phyloP scores from a whole-genome alignment of 2,113 vertebrate species.

The Caretta caretta region DNA sequence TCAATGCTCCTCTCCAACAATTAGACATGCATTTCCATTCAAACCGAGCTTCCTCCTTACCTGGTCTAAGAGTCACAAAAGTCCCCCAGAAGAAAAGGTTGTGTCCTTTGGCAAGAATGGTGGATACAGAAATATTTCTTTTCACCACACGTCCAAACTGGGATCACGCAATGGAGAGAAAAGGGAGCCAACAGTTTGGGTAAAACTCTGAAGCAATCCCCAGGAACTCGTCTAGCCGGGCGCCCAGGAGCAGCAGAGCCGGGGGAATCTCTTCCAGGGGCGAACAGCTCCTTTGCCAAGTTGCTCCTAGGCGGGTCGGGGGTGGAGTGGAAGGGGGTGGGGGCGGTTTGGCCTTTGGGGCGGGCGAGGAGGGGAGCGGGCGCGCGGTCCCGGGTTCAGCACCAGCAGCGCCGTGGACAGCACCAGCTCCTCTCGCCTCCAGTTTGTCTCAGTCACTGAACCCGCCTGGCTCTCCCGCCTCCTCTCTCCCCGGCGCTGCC shows the following conservation, averaged over 20 bases:
- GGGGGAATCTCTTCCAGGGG: conserved; percentile 4
- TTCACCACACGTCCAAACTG: neutral
- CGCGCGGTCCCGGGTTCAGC: conserved; percentile 53
- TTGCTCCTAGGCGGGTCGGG: neutral
- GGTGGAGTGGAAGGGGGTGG: neutral
- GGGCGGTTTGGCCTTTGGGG: neutral
- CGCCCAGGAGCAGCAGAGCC: neutral
- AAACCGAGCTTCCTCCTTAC: conserved; percentile 64
- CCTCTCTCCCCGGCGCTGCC: conserved; percentile 31
- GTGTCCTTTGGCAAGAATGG: neutral
- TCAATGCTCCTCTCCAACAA: neutral
- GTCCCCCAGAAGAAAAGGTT: neutral
- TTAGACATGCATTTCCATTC: neutral
- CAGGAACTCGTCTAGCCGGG: conserved; percentile 39
- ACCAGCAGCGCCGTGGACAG: conserved; percentile 68
- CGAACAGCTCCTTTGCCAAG: conserved; percentile 57
- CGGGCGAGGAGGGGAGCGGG: neutral
- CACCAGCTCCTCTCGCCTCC: conserved; percentile 48
- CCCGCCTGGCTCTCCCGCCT: conserved; percentile 38
- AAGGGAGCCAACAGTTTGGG: neutral
- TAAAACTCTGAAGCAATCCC: conserved; percentile 47
- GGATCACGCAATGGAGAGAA: neutral
- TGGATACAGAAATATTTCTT: neutral
- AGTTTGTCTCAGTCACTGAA: conserved; percentile 54
- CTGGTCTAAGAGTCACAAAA: conserved; percentile 61